phyloP scores from a whole-genome alignment of 2,888 invertebrate species.

The Synanthedon myopaeformis region DNA sequence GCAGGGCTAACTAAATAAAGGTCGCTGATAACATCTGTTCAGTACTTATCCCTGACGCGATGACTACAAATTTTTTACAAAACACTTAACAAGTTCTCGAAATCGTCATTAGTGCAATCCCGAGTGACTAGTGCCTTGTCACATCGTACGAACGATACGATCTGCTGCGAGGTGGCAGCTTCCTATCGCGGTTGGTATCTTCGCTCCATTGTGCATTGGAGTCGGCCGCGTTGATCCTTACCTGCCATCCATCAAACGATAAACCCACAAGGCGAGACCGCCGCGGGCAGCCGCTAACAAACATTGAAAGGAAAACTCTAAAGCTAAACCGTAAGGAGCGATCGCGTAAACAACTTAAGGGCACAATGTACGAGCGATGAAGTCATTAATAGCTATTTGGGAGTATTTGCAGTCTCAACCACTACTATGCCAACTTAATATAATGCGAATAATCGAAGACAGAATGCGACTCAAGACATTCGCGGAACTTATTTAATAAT shows the following conservation, averaged over 20 bases:
- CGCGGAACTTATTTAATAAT: no score
- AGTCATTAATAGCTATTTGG: no score
- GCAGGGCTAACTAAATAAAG: no score
- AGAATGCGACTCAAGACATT: no score
- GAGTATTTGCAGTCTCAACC: no score
- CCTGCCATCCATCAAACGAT: slow-evolving; percentile 37
- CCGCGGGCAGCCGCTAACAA: slow-evolving; percentile 7
- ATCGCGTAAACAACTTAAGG: no score
- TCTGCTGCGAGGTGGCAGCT: slow-evolving; percentile 48
- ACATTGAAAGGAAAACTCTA: neutral
- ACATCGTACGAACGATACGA: slow-evolving; percentile 26
- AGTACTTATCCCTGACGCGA: neutral
- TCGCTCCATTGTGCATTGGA: slow-evolving; percentile 6
- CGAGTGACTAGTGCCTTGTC: slow-evolving; percentile 33
- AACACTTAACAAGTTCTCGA: slow-evolving; percentile 6
- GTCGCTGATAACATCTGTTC: neutral
- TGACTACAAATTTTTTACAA: neutral
- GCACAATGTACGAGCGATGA: no score
- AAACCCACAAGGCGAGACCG: slow-evolving; percentile 48
- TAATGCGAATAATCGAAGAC: no score
- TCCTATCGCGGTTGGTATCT: slow-evolving; percentile 47
- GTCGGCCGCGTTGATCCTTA: slow-evolving; percentile 24
- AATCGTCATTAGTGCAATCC: slow-evolving; percentile 29
- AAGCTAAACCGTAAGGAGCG: no score
- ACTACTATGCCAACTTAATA: no score